Base-by-base conservation (phyloP, 2,797 vertebrate species). In the Coracias cyanogaster region DNA sequence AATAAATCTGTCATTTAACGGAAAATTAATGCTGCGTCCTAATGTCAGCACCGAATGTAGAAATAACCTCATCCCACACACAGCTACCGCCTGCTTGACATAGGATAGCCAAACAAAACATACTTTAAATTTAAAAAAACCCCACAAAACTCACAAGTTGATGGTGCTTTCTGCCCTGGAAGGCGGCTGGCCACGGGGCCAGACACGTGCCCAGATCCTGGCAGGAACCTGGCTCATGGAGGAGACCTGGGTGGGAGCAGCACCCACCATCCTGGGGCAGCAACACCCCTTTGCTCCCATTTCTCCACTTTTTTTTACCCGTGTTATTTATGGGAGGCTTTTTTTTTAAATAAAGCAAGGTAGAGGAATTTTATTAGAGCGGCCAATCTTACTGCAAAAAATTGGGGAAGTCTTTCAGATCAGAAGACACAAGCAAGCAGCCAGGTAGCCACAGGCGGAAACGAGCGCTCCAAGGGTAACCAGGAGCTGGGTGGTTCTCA, bases 1-100 rank as follows among this genome's bases (percentile, higher is more conserved):
- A n/a, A 62, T 64, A 82, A 94, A 93, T 92, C 92, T 70, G 74
- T 96, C 86, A 67, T 10, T 87, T 70, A 64, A 64, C 2, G 6
- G 86, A 37, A 89, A 92, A 96, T 73, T 49, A 92, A 78, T 1
- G 6, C 19, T 0, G 13, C 2, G 0, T 65, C 86, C 86, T 25
- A 3, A 37, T 55, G 82, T 88, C 88, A 72, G 87, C 85, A n/a
- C 70, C 5, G 0, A 35, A 4, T 7, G 19, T 73, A 82, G 81
- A 58, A 93, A 94, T 76, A 69, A 62, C 81, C 78, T 62, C 83
- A 57, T 35, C 58, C 85, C 89, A 43, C 70, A 11, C 48, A 24
- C 24, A 20, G 61, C 62, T 28, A 8, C 14, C 12, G 51, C 8
- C 0, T 5, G 49, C 19, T 20, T 22, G 28, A 24, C 0, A 2